A percentile compares a stretch with the other conserved stretches of the same genome.
phyloP scores from a whole-genome alignment of 2,888 invertebrate genomes.

The Mesorhabditis belari region DNA sequence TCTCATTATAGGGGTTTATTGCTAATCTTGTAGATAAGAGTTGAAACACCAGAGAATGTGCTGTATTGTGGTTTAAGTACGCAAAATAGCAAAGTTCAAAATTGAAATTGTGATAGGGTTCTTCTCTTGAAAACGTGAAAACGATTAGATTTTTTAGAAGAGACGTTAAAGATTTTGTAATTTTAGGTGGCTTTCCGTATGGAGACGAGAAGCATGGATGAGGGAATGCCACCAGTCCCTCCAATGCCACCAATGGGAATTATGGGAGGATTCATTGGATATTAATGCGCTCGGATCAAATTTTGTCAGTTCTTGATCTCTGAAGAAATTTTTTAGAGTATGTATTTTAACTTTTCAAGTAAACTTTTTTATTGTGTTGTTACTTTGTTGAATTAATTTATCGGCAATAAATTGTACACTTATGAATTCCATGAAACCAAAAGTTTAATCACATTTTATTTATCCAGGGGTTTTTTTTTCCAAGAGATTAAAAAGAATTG shows the following conservation, averaged over 20 bases:
- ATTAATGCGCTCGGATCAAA: background rate
- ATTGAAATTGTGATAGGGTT: background rate
- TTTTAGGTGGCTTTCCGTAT: slow-evolving; percentile 22
- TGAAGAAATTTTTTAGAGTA: background rate
- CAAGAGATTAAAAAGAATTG: too few species aligned
- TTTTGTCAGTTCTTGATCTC: background rate
- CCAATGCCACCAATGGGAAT: slow-evolving; percentile 6
- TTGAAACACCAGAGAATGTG: too few species aligned
- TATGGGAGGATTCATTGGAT: background rate
- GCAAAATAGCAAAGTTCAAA: background rate
- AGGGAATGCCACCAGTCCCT: slow-evolving; percentile 12
- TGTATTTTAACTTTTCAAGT: too few species aligned
- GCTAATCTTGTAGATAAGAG: too few species aligned
- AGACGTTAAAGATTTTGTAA: background rate
- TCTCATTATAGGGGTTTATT: too few species aligned
- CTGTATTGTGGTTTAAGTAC: background rate
- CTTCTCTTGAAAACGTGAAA: background rate
- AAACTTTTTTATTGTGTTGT: too few species aligned
- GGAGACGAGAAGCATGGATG: slow-evolving; percentile 10
- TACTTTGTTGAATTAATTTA: too few species aligned
- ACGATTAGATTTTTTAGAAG: background rate
- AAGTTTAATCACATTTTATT: too few species aligned
- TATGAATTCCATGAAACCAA: too few species aligned
- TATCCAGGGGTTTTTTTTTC: too few species aligned
- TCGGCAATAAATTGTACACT: too few species aligned